Percentiles rank a stretch among this genome's conserved stretches.
phyloP scores from a whole-genome alignment of 35 echinoderm and acorn worm genomes.

The Hemicentrotus pulcherrimus region DNA sequence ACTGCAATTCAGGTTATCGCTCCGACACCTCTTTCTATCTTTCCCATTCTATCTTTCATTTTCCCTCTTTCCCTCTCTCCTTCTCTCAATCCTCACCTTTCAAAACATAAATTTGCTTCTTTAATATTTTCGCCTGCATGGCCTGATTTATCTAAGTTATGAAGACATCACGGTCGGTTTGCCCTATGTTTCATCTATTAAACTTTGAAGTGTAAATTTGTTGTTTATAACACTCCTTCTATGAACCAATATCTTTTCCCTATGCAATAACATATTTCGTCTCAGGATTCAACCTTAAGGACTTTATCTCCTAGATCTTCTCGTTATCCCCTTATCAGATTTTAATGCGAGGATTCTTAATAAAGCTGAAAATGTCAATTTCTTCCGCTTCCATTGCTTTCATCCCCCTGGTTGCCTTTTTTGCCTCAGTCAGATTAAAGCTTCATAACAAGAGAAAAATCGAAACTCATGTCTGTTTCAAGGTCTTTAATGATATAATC shows the following conservation, averaged over 20 bases:
- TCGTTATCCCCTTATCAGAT: not conserved
- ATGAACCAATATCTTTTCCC: not conserved
- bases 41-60: not conserved
- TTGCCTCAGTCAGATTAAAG: not conserved
- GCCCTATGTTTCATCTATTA: not conserved
- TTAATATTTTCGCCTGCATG: no score
- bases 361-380: not conserved
- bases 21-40: not conserved
- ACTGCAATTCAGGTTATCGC: not conserved
- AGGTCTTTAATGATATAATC: not conserved
- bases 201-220: no score
- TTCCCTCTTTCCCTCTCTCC: slow-evolving; percentile 7
- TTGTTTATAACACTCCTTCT: not conserved
- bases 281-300: not conserved
- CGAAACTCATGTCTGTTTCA: not conserved
- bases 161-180: not conserved
- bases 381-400: not conserved
- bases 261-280: not conserved
- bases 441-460: not conserved
- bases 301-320: not conserved
- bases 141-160: no score
- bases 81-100: not conserved
- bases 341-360: not conserved
- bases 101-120: no score
- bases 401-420: not conserved